A percentile compares a stretch with the other conserved stretches of the same genome.
Evolutionary conservation across 1,140 invertebrate species (phyloP).

Genomic region (Zophobas atratus): DNA sequence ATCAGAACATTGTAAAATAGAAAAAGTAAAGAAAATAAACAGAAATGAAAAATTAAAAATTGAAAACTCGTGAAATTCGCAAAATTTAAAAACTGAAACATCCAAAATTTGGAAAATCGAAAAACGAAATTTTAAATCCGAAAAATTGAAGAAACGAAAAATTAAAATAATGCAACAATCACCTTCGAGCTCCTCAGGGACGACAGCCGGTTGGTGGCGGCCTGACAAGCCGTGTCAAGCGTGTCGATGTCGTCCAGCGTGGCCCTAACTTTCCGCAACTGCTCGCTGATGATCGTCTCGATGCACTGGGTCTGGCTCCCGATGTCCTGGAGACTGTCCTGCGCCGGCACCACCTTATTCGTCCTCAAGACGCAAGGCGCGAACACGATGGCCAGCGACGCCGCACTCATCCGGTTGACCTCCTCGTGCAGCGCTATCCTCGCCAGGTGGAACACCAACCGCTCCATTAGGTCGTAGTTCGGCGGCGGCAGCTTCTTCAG

Average conservation of each 20-base stretch:
- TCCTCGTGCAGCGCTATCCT: slow-evolving; percentile 89
- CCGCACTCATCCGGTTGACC: slow-evolving; percentile 93
- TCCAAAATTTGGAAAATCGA: no score
- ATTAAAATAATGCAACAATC: no score
- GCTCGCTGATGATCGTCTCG: slow-evolving; percentile 84
- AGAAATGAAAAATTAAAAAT: no score
- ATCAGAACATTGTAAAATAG: no score
- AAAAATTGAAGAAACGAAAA: no score
- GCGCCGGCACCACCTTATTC: slow-evolving; percentile 88
- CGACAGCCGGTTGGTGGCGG: slow-evolving; percentile 81
- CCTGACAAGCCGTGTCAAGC: slow-evolving; percentile 86
- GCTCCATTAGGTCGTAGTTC: slow-evolving; percentile 93
- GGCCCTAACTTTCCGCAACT: slow-evolving; percentile 80
- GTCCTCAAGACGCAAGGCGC: slow-evolving; percentile 94
- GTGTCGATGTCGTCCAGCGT: slow-evolving; percentile 92
- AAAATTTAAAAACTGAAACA: no score
- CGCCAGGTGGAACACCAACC: slow-evolving; percentile 94
- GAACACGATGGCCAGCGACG: slow-evolving; percentile 94
- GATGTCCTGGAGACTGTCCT: slow-evolving; percentile 90
- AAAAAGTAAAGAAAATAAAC: no score
- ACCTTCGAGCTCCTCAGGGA: slow-evolving; percentile 80
- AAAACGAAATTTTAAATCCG: no score
- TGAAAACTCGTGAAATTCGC: no score
- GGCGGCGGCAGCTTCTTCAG: slow-evolving; percentile 91
- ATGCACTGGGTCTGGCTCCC: slow-evolving; percentile 87